These are phyloP conservation scores for Cololabis saira DNA, from an alignment of 2,113 vertebrate genomes.

Conservation along the genomic window DNA sequence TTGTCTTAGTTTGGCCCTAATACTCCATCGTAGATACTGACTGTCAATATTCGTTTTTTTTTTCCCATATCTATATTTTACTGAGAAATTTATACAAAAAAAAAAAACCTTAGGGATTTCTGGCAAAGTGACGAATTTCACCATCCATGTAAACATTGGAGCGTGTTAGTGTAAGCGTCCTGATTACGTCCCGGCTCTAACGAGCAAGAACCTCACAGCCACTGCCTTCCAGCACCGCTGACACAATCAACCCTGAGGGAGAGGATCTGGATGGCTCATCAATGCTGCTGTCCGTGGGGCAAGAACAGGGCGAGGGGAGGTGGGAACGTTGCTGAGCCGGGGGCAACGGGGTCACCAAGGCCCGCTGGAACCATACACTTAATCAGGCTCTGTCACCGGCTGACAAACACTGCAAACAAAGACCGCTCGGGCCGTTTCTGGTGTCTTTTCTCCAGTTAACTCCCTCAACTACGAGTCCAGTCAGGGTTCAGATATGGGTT, in stretches of 20 bases:
- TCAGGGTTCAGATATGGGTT: constrained; percentile 54
- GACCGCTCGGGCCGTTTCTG: constrained; percentile 42
- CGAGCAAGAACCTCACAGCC: constrained; percentile 26
- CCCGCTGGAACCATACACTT: constrained; percentile 65
- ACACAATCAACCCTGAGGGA: constrained; percentile 41
- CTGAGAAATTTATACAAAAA: too few species aligned
- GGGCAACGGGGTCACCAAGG: constrained; percentile 50
- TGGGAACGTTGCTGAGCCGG: not conserved
- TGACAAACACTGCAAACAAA: constrained; percentile 74
- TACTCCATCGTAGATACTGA: too few species aligned
- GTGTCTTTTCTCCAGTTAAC: constrained; percentile 24
- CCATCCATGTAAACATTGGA: constrained; percentile 24
- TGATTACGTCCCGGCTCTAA: constrained; percentile 24
- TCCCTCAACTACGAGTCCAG: constrained; percentile 45
- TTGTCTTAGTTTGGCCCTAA: too few species aligned
- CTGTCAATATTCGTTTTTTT: too few species aligned
- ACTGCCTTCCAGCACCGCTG: constrained; percentile 16
- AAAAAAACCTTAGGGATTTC: not conserved
- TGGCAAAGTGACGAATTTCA: constrained; percentile 8
- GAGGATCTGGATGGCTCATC: constrained; percentile 21
- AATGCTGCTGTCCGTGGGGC: not conserved
- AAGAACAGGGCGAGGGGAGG: not conserved
- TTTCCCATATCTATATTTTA: too few species aligned
- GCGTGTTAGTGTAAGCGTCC: constrained; percentile 8
- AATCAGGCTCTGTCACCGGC: constrained; percentile 73